Conservation (phyloP, 2,113 vertebrate genomes). For the Trematocara marginatum region DNA sequence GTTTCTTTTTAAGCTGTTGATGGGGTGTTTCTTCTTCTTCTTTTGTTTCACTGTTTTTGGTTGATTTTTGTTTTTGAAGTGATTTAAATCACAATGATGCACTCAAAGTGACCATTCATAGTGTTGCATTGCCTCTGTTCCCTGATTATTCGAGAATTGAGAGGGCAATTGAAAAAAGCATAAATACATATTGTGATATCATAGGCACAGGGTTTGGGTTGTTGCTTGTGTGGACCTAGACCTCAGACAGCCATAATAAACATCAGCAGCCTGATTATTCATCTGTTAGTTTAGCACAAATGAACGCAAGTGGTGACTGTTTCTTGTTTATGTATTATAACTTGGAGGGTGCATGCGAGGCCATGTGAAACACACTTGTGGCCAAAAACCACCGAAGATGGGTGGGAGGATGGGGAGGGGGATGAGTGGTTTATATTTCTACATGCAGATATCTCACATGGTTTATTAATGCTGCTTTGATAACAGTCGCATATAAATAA, state of each 20-base stretch:
- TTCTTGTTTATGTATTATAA: not conserved
- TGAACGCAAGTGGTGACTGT: not conserved
- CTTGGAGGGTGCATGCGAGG: not conserved
- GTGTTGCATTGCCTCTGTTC: not conserved
- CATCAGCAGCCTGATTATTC: not conserved
- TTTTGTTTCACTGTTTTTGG: not conserved
- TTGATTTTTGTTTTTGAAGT: not conserved
- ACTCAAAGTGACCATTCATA: not conserved
- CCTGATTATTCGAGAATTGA: not conserved
- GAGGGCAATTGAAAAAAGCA: not conserved
- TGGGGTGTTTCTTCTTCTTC: not conserved
- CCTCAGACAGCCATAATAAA: not conserved
- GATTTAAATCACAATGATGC: not conserved
- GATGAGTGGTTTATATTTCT: not conserved
- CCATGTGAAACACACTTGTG: not conserved
- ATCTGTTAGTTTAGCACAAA: not conserved
- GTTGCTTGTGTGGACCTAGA: not conserved
- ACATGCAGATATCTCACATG: not conserved
- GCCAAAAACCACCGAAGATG: not conserved
- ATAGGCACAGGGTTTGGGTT: accelerated
- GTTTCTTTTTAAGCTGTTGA: too few species aligned
- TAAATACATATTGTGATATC: not conserved
- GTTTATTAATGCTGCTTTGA: not conserved
- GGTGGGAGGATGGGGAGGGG: not conserved
- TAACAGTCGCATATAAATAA: not conserved